Evolutionary conservation across 2,888 invertebrate species (phyloP).

Genomic region (Hypomecis atomaria): DNA sequence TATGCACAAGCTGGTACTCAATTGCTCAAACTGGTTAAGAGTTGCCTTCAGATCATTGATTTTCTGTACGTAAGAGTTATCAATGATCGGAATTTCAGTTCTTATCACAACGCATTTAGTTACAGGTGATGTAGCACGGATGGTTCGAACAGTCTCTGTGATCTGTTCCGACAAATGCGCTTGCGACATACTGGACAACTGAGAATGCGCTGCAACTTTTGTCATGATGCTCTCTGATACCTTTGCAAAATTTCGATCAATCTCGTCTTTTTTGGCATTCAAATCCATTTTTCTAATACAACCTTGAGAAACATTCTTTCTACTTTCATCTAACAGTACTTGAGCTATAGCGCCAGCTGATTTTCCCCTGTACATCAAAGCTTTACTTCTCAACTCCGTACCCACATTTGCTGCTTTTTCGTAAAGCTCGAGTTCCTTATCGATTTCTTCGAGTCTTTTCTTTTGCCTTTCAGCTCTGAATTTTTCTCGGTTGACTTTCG

Average conservation of each 20-base stretch:
- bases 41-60: slow-evolving; percentile 86
- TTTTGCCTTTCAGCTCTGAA: slow-evolving; percentile 72
- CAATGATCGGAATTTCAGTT: slow-evolving; percentile 72
- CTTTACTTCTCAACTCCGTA: slow-evolving; percentile 81
- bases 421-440: slow-evolving; percentile 68
- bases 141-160: slow-evolving; percentile 61
- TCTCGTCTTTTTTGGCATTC: slow-evolving; percentile 55
- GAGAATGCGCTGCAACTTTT: slow-evolving; percentile 49
- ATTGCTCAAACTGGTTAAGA: slow-evolving; percentile 86
- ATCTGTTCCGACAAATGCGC: slow-evolving; percentile 55
- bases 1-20: slow-evolving; percentile 84
- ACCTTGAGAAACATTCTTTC: slow-evolving; percentile 79
- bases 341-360: slow-evolving; percentile 90
- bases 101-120: slow-evolving; percentile 68
- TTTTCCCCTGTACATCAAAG: slow-evolving; percentile 88
- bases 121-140: slow-evolving; percentile 62
- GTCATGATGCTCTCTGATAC: slow-evolving; percentile 57
- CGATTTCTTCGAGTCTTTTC: slow-evolving; percentile 75
- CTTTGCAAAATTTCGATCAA: slow-evolving; percentile 56
- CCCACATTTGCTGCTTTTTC: slow-evolving; percentile 76
- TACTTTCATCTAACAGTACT: slow-evolving; percentile 85
- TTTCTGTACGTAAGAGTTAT: slow-evolving; percentile 85
- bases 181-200: slow-evolving; percentile 51
- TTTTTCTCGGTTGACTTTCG: slow-evolving; percentile 71
- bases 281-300: slow-evolving; percentile 62